Conservation (phyloP, 2,797 vertebrate species). For the Centroberyx gerrardi region DNA sequence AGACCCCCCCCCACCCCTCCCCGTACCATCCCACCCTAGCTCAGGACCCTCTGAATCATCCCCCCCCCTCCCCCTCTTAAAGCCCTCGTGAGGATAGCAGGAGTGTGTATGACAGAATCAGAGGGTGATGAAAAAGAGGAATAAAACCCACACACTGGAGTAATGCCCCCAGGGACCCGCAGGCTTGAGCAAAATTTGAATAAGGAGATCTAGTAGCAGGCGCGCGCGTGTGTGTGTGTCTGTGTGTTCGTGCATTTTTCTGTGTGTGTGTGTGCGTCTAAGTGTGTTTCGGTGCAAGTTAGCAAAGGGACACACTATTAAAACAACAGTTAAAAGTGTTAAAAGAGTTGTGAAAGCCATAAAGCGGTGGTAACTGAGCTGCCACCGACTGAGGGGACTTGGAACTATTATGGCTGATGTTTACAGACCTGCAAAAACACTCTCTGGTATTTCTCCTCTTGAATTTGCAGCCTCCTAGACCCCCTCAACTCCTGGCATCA, state of each 20-base stretch:
- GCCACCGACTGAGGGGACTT: constrained; percentile 1
- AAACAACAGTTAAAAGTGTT: no score
- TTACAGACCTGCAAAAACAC: neutral
- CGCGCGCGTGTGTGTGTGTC: constrained; percentile 23
- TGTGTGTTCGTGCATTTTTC: neutral
- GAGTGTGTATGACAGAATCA: constrained; percentile 50
- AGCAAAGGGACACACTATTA: neutral
- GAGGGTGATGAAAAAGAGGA: constrained; percentile 58
- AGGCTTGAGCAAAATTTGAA: constrained; percentile 47
- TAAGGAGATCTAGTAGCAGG: constrained; percentile 34
- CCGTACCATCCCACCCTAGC: neutral
- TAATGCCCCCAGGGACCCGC: constrained; percentile 33
- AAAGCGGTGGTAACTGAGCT: no score
- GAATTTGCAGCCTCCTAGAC: neutral
- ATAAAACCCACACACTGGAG: constrained; percentile 63
- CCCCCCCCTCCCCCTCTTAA: constrained; percentile 17
- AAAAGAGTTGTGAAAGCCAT: constrained; percentile 6
- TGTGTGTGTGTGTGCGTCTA: constrained; percentile 7
- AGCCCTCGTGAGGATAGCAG: constrained; percentile 22
- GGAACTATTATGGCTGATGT: constrained; percentile 8
- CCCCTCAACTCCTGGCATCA: neutral
- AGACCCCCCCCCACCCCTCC: constrained; percentile 10
- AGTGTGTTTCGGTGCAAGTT: neutral
- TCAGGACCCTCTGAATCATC: constrained; percentile 46
- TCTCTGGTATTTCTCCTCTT: neutral